Conservation (phyloP, 2,888 invertebrate genomes). For the Dugesia japonica region DNA sequence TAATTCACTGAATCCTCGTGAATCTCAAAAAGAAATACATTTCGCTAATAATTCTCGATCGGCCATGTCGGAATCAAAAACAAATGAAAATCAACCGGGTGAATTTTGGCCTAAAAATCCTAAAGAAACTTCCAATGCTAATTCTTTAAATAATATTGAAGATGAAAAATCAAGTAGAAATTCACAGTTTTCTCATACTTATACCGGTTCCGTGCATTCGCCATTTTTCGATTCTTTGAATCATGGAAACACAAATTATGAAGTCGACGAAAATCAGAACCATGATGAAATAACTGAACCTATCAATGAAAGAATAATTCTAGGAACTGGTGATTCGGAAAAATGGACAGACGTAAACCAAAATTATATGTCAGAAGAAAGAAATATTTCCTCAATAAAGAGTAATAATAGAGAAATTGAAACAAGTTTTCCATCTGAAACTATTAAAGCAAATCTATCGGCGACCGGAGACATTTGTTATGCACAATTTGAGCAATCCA, state of each 20-base stretch:
- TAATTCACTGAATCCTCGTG: neutral
- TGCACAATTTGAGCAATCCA: neutral
- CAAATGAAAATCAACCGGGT: neutral
- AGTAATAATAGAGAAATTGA: neutral
- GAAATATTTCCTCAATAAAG: neutral
- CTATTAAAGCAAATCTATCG: neutral
- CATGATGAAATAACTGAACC: slow-evolving; percentile 8
- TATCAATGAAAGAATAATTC: neutral
- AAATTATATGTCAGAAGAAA: neutral
- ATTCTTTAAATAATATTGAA: neutral
- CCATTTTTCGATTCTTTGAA: slow-evolving; percentile 13
- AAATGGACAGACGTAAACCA: neutral
- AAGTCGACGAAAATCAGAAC: neutral
- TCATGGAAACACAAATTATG: neutral
- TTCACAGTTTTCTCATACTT: neutral
- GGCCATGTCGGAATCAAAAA: neutral
- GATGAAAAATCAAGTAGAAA: slow-evolving; percentile 2
- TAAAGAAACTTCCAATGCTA: neutral
- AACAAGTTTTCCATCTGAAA: neutral
- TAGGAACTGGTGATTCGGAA: neutral
- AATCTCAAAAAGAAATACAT: neutral
- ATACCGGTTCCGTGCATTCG: neutral
- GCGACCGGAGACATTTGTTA: neutral
- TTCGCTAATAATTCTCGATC: neutral
- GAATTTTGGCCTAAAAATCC: neutral